Base-by-base conservation (phyloP, 2,113 vertebrate genomes). In the Phrynosoma platyrhinos region DNA sequence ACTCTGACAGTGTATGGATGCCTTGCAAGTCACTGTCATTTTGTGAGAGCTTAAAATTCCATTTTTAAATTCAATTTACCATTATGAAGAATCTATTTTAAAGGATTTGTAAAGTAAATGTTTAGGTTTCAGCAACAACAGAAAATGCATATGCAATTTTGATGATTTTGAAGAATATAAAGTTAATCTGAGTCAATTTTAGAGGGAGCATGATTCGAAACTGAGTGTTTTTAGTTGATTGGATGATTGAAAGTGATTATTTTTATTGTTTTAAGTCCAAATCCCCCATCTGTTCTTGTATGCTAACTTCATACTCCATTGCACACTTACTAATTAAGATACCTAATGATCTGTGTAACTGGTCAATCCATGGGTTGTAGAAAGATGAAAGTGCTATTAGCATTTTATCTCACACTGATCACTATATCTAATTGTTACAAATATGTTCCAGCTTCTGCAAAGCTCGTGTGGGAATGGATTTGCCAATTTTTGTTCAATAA, bases 391-490 rank as follows among this genome's bases (percentile, higher is more conserved):
- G 27, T 88, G 77, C 91, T 89, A 83, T 5, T 87, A 9, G 40
- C 47, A 69, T 55, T 87, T 92, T 84, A 87, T 80, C 32, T 78
- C 47, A 12, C 13, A 68, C 32, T 78, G 58, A 86, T 89, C 85
- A 68, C 79, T 21, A 4, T 66, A 3, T 86, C 84, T 84, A 85
- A 72, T 58, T 72, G 69, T 64, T 88, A 76, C 90, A 88, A 95
- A 93, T 32, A 89, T 90, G 90, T 80, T 82, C 85, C 82, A 90
- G 36, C 23, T 92, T 77, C 62, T 6, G 30, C 83, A 93, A 94
- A 88, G 36, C n/a, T 92, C 64, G 76, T 42, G 76, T 92, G 77
- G 87, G 90, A 91, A 91, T 83, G 69, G 12, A 90, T 93, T 90
- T 90, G 87, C 40, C n/a, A 6, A 10, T 85, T 47, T 77, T 58